Evolutionary conservation across 2,113 vertebrate species (phyloP).

Genomic region (Ornithorhynchus anatinus): DNA sequence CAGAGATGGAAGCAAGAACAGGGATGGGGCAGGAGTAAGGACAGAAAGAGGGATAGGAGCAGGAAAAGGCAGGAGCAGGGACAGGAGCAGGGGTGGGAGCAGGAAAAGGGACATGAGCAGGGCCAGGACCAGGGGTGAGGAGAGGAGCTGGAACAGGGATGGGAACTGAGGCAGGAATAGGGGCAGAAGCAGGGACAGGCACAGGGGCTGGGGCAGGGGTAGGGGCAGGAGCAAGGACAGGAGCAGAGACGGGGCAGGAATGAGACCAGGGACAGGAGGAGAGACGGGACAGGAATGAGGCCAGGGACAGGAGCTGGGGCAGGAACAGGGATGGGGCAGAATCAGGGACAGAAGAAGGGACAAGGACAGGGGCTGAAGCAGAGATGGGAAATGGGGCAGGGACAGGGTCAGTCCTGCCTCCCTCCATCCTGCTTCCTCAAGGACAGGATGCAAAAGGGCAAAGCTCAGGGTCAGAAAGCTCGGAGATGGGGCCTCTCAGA

Average conservation of each 20-base stretch:
- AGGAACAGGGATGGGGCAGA: too few relatives aligned
- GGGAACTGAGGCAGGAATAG: background rate
- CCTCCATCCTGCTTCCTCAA: too few relatives aligned
- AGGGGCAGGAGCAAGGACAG: background rate
- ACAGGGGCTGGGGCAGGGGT: background rate
- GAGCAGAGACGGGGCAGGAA: background rate
- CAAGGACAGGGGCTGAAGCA: too few relatives aligned
- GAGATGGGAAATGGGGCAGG: too few relatives aligned
- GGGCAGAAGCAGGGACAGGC: background rate
- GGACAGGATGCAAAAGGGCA: too few relatives aligned
- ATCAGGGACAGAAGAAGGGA: too few relatives aligned
- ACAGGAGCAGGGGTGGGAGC: background rate
- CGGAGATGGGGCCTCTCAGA: too few relatives aligned
- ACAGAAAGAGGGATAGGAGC: background rate
- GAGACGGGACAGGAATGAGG: background rate
- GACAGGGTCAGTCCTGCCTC: too few relatives aligned
- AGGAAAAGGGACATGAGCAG: background rate
- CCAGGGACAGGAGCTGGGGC: too few relatives aligned
- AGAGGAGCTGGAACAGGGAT: background rate
- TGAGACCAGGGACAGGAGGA: background rate
- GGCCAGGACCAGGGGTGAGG: background rate
- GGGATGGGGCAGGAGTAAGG: background rate
- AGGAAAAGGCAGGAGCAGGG: constrained; percentile 62
- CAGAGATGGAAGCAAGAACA: background rate
- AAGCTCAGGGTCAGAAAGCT: too few relatives aligned